These are phyloP conservation scores for Ceriagrion tenellum DNA, from an alignment of 2,888 invertebrate genomes.

Conservation along the genomic window DNA sequence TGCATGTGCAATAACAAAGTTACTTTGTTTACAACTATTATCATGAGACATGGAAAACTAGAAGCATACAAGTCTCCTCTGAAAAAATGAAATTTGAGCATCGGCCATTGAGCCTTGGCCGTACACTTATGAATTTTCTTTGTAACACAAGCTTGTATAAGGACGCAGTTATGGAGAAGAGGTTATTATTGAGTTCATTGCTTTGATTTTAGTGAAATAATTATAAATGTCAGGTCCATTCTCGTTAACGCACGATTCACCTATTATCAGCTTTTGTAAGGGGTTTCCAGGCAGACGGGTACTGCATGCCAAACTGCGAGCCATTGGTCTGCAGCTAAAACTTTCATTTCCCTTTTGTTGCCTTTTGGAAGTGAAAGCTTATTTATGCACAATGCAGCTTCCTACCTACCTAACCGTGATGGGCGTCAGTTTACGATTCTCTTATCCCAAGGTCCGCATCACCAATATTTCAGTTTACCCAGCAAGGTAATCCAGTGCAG, in stretches of 20 bases:
- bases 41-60: no score
- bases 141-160: no score
- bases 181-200: no score
- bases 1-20: no score
- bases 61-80: no score
- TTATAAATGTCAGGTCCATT: no score
- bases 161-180: no score
- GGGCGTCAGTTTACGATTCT: slow-evolving; percentile 22
- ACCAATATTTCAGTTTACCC: slow-evolving; percentile 28
- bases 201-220: no score
- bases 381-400: not conserved
- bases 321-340: not conserved
- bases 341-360: not conserved
- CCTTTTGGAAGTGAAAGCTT: not conserved
- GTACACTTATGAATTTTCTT: no score
- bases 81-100: no score
- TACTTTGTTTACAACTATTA: no score
- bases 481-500: slow-evolving; percentile 29
- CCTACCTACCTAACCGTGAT: not conserved
- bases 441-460: not conserved
- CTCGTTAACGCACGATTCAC: not conserved
- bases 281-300: not conserved
- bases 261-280: not conserved
- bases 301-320: not conserved
- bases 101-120: no score